phyloP scores from a whole-genome alignment of 2,888 invertebrate species.

The Mellilla xanthometata region DNA sequence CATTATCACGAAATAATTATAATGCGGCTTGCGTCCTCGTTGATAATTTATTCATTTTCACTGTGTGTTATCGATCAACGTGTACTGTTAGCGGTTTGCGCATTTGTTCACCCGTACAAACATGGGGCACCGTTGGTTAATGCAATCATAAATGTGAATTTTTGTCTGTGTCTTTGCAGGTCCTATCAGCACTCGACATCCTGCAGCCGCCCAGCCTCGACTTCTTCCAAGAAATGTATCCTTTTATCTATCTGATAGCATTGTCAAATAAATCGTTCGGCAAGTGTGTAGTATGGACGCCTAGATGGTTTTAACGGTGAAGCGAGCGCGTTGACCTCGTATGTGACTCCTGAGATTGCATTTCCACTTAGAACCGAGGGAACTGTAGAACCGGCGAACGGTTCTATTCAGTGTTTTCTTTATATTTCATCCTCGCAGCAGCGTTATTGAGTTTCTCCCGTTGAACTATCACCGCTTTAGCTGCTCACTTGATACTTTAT shows the following conservation, averaged over 20 bases:
- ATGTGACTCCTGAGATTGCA: constrained; percentile 44
- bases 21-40: constrained; percentile 42
- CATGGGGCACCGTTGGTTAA: constrained; percentile 13
- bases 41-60: constrained; percentile 66
- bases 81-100: constrained; percentile 51
- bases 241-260: constrained; percentile 73
- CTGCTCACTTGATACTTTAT: constrained; percentile 42
- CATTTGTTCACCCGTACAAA: constrained; percentile 40
- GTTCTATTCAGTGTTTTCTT: constrained; percentile 35
- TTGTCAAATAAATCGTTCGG: constrained; percentile 39
- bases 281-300: constrained; percentile 31
- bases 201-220: constrained; percentile 99
- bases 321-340: constrained; percentile 49
- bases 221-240: constrained; percentile 99
- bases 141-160: no score
- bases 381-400: constrained; percentile 38
- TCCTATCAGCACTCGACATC: constrained; percentile 98
- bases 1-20: constrained; percentile 56
- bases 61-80: constrained; percentile 60
- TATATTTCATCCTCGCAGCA: constrained; percentile 36
- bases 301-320: constrained; percentile 46
- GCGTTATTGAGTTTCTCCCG: constrained; percentile 47
- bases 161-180: constrained; percentile 88
- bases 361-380: constrained; percentile 42
- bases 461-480: constrained; percentile 44